Evolutionary conservation across 2,888 invertebrate genomes (phyloP).

Genomic region (Calameuta filiformis): DNA sequence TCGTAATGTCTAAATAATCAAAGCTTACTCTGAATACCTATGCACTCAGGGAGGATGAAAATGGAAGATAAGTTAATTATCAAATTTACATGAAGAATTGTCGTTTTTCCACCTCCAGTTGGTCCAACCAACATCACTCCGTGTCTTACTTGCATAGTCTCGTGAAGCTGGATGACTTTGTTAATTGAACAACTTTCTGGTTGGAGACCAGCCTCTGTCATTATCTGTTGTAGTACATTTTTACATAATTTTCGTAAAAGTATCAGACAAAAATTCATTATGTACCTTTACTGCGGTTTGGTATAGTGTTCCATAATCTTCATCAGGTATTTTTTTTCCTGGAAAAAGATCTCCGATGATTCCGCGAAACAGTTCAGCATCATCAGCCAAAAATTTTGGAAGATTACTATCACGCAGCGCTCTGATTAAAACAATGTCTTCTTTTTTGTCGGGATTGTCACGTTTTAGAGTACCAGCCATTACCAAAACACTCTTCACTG

Average conservation of each 20-base stretch:
- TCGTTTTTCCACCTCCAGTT: slow-evolving; percentile 88
- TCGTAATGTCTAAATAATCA: slow-evolving; percentile 72
- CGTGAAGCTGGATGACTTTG: slow-evolving; percentile 87
- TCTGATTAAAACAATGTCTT: slow-evolving; percentile 85
- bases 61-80: background rate
- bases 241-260: background rate
- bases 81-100: slow-evolving; percentile 73
- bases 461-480: slow-evolving; percentile 93
- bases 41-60: background rate
- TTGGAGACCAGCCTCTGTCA: slow-evolving; percentile 74
- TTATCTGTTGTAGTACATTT: slow-evolving; percentile 55
- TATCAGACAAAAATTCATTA: background rate
- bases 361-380: slow-evolving; percentile 85
- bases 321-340: slow-evolving; percentile 80
- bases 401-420: slow-evolving; percentile 90
- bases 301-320: slow-evolving; percentile 83
- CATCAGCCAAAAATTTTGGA: slow-evolving; percentile 89
- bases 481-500: slow-evolving; percentile 91
- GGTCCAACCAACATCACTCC: slow-evolving; percentile 94
- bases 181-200: slow-evolving; percentile 74
- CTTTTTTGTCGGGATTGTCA: slow-evolving; percentile 84
- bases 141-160: slow-evolving; percentile 91
- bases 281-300: slow-evolving; percentile 68
- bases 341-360: slow-evolving; percentile 93
- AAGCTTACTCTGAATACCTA: background rate